Percentiles rank a stretch among this genome's conserved stretches.
Evolutionary conservation across 2,888 invertebrate species (phyloP).

Genomic region (Drosophila demipolita): DNA sequence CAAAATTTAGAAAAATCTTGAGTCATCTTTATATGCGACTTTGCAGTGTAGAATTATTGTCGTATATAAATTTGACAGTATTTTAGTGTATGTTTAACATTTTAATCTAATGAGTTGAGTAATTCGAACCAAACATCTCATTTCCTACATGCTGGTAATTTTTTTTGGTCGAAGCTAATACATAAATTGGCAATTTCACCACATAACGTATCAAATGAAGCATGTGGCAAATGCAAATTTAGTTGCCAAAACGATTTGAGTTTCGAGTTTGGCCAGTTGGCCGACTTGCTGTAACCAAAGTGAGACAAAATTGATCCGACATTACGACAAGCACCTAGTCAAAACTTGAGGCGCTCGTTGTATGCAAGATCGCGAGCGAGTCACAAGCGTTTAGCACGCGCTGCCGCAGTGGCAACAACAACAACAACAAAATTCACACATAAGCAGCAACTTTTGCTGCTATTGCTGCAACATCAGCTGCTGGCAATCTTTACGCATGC

Average conservation of each 20-base stretch:
- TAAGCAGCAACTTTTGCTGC: constrained; percentile 10
- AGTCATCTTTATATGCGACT: neutral
- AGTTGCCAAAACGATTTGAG: constrained; percentile 59
- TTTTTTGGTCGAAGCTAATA: constrained; percentile 41
- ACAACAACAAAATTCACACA: constrained; percentile 1
- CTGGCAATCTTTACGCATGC: constrained; percentile 62
- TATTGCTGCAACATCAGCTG: constrained; percentile 43
- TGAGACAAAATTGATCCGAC: constrained; percentile 73
- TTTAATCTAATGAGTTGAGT: constrained; percentile 46
- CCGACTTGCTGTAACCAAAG: constrained; percentile 45
- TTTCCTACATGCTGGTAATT: constrained; percentile 43
- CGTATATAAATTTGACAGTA: neutral
- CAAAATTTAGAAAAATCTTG: neutral
- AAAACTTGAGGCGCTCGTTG: constrained; percentile 16
- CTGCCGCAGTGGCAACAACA: constrained; percentile 8
- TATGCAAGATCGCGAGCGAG: constrained; percentile 14
- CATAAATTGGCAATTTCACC: constrained; percentile 57
- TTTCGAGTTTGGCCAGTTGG: constrained; percentile 65
- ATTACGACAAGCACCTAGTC: constrained; percentile 55
- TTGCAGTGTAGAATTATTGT: neutral
- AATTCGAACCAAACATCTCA: constrained; percentile 40
- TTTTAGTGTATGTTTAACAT: constrained; percentile 28
- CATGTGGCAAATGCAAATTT: constrained; percentile 64
- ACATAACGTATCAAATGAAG: constrained; percentile 34
- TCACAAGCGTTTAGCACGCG: constrained; percentile 49